Evolutionary conservation across 2,888 invertebrate genomes (phyloP), one percentile per base, ranked within the genome.

Genomic region (Monopis laevigella): DNA sequence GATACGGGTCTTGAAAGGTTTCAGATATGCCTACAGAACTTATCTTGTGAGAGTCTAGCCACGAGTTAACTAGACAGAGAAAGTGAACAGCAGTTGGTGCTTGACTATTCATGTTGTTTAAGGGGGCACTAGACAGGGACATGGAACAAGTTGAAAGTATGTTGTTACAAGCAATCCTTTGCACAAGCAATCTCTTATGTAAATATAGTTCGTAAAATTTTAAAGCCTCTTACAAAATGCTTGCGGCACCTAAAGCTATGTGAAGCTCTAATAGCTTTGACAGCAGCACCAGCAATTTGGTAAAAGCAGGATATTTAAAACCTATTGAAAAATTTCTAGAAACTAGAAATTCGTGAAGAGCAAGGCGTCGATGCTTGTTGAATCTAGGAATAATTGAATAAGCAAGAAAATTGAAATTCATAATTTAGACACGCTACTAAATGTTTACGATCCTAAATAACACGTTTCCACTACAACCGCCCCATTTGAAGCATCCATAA

Each of bases 401-500:
- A 14, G 17, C 14, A 11, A 21, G 36, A 21, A 36, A 36, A 36
- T 36, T 36, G 36, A 36, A 29, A 36, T 36, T 13, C 12, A 13
- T 12, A 21, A 36, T n/a, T 36, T 36, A 19, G 36, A 21, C 10
- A 43, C 53, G 56, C 57, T 58, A 58, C 58, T 64, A 62, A 57
- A 53, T 47, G 49, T 59, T 61, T 59, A 63, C 49, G 51, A 54
- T 55, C 52, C 54, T 48, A 55, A 62, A 63, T 62, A 61, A 58
- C 52, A 56, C 49, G 49, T n/a, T n/a, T n/a, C n/a, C n/a, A n/a
- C n/a, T n/a, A n/a, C n/a, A n/a, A 52, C 55, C 47, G 36, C 46
- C 41, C 48, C 59, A 63, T 67, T 65, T 60, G 57, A 51, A 51
- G 58, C 54, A 58, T 51, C 54, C 48, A 51, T 57, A 53, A 51